Evolutionary conservation across 2,113 vertebrate genomes (phyloP).

Genomic region (Periophthalmodon schlosseri): DNA sequence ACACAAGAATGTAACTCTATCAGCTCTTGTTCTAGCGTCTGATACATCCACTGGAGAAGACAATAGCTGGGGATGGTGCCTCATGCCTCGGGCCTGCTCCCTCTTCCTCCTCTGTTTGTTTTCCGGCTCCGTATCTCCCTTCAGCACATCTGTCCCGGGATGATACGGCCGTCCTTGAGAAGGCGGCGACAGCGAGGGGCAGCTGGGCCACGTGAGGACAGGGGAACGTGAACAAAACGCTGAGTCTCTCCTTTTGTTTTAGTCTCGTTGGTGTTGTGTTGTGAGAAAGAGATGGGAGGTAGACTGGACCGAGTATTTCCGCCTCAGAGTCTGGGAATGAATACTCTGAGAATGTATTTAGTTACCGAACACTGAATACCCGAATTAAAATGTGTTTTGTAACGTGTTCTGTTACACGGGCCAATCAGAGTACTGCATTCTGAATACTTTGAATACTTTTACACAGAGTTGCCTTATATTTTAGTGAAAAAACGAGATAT

Average conservation of each 20-base stretch:
- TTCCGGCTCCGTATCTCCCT: slow-evolving; percentile 26
- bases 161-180: slow-evolving; percentile 50
- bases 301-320: slow-evolving; percentile 44
- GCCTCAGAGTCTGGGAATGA: slow-evolving; percentile 70
- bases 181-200: slow-evolving; percentile 46
- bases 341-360: too few relatives aligned
- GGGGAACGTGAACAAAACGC: slow-evolving; percentile 24
- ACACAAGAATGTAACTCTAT: background rate
- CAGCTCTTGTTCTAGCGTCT: background rate
- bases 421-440: too few relatives aligned
- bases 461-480: too few relatives aligned
- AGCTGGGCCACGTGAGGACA: slow-evolving; percentile 52
- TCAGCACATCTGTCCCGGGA: slow-evolving; percentile 38
- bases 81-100: slow-evolving; percentile 21
- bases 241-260: slow-evolving; percentile 44
- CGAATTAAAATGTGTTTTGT: too few relatives aligned
- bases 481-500: too few relatives aligned
- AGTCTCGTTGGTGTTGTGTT: slow-evolving; percentile 23
- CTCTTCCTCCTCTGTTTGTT: slow-evolving; percentile 19
- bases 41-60: slow-evolving; percentile 1
- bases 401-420: too few relatives aligned
- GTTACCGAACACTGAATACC: too few relatives aligned
- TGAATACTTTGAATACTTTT: too few relatives aligned
- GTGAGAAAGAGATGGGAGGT: slow-evolving; percentile 21
- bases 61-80: slow-evolving; percentile 5